Evolutionary conservation across 2,113 vertebrate genomes (phyloP).

Genomic region (Argyrosomus japonicus): DNA sequence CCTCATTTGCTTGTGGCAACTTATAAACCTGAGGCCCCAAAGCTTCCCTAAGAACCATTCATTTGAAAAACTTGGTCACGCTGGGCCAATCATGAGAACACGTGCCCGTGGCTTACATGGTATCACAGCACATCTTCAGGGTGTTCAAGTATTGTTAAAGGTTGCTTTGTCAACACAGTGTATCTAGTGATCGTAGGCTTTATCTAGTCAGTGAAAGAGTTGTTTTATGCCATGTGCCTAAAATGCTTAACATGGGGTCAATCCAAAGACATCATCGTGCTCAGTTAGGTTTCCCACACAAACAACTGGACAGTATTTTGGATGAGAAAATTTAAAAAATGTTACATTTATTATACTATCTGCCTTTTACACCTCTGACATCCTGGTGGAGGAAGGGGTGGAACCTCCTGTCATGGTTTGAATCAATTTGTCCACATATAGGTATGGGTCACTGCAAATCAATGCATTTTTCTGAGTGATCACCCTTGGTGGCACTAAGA

Average conservation of each 20-base stretch:
- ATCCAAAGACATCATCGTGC: neutral
- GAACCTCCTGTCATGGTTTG: no score
- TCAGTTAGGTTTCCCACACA: neutral
- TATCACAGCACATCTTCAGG: constrained; percentile 15
- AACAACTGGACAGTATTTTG: no score
- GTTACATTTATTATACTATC: neutral
- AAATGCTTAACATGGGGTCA: neutral
- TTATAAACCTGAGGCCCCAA: neutral
- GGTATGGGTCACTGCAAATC: neutral
- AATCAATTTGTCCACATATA: neutral
- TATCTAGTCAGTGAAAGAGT: neutral
- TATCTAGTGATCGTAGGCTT: neutral
- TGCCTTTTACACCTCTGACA: neutral
- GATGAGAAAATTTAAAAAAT: neutral
- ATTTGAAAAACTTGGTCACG: constrained; percentile 22
- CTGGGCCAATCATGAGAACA: constrained; percentile 36
- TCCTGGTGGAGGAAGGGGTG: no score
- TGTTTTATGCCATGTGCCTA: neutral
- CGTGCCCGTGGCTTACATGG: neutral
- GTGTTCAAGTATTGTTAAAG: neutral
- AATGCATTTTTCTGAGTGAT: neutral
- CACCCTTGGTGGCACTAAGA: neutral
- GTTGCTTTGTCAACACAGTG: neutral
- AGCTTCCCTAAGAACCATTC: constrained; percentile 12
- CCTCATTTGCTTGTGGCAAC: neutral